Conservation (phyloP, 2,888 invertebrate species). For the Pseudeuparius sepicola region DNA sequence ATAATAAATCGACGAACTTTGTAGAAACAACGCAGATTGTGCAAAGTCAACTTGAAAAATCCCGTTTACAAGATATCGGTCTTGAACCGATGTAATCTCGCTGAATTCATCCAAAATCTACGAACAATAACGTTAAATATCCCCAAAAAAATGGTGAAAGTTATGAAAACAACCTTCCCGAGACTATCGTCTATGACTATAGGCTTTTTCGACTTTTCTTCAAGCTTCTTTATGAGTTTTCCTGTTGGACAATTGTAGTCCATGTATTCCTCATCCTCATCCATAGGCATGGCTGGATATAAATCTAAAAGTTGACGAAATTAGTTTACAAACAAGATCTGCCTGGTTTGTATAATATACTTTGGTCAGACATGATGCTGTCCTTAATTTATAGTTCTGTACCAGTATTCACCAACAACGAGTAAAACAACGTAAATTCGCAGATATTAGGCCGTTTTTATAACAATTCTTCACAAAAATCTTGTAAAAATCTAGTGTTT, state of each 20-base stretch:
- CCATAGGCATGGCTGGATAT: too few species aligned
- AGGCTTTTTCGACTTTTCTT: conserved; percentile 32
- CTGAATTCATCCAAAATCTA: conserved; percentile 50
- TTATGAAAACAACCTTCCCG: conserved; percentile 26
- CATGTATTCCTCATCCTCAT: conserved; percentile 21
- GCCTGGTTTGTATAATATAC: too few species aligned
- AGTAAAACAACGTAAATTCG: too few species aligned
- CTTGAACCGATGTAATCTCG: conserved; percentile 40
- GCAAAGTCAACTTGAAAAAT: conserved; percentile 55
- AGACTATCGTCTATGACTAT: conserved; percentile 31
- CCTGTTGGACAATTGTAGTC: conserved; percentile 24
- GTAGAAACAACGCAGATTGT: conserved; percentile 66
- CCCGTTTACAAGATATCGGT: conserved; percentile 39
- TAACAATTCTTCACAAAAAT: too few species aligned
- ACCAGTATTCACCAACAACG: too few species aligned
- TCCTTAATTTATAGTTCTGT: too few species aligned
- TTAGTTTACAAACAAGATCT: too few species aligned
- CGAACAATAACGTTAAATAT: conserved; percentile 18
- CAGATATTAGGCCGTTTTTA: too few species aligned
- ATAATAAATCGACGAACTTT: conserved; percentile 62
- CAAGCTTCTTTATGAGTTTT: conserved; percentile 28
- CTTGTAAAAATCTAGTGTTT: too few species aligned
- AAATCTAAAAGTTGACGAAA: too few species aligned
- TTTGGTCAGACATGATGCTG: too few species aligned
- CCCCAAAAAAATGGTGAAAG: conserved; percentile 11